These are phyloP conservation scores for Centropristis striata DNA, from an alignment of 2,113 vertebrate genomes.

Conservation along the genomic window DNA sequence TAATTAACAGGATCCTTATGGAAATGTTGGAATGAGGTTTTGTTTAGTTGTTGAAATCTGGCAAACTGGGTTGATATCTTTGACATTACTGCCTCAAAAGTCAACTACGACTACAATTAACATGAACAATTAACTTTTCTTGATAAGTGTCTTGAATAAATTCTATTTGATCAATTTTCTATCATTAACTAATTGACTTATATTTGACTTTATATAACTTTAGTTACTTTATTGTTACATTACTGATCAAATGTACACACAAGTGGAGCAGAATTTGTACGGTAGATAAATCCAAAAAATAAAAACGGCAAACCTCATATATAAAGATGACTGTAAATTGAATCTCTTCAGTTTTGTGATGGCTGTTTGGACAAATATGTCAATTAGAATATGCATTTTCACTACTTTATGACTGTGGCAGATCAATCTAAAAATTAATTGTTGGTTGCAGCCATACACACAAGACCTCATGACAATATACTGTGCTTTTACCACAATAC, in stretches of 20 bases:
- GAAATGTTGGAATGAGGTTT: neutral
- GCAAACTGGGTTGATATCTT: neutral
- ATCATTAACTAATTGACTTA: no score
- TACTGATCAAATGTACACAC: no score
- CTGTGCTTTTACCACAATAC: neutral
- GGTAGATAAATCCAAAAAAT: no score
- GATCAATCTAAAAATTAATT: no score
- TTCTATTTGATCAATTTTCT: no score
- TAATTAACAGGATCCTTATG: conserved; percentile 29
- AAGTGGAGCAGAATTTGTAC: no score
- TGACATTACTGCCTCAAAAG: neutral
- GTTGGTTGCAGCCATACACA: neutral
- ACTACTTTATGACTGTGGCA: neutral
- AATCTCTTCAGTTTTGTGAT: neutral
- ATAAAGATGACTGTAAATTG: neutral
- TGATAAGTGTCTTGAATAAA: no score
- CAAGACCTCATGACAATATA: neutral
- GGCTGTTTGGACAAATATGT: neutral
- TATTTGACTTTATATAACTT: no score
- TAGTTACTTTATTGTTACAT: no score
- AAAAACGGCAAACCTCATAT: no score
- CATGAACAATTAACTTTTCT: no score
- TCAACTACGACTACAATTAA: neutral
- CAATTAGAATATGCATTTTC: neutral
- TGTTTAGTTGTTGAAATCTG: neutral